These are phyloP conservation scores for Argyresthia goedartella DNA, from an alignment of 2,888 invertebrate genomes.

Conservation along the genomic window DNA sequence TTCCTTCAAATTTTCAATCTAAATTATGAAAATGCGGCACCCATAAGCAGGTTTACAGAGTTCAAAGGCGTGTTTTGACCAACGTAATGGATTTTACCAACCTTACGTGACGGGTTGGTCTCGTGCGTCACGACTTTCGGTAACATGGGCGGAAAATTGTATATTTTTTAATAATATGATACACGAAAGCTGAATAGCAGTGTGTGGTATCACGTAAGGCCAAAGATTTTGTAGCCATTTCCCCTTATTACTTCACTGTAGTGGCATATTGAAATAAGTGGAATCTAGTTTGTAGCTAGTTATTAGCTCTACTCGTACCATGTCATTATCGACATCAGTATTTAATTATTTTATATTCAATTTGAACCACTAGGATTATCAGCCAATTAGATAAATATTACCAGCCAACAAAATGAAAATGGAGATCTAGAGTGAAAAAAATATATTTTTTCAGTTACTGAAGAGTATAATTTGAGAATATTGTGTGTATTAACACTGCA, in stretches of 20 bases:
- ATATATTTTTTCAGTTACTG: too few species aligned
- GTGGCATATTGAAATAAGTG: too few species aligned
- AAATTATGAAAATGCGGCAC: not conserved
- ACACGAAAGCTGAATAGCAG: not conserved
- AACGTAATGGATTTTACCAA: conserved; percentile 30
- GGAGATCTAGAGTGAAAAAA: not conserved
- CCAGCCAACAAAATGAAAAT: not conserved
- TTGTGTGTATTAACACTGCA: too few species aligned
- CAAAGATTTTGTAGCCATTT: not conserved
- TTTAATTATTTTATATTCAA: too few species aligned
- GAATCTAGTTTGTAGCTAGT: too few species aligned
- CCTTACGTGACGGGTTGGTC: conserved; percentile 34
- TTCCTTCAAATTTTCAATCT: too few species aligned
- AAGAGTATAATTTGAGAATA: too few species aligned
- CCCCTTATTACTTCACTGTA: not conserved
- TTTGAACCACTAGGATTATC: too few species aligned
- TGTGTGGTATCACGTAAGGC: not conserved
- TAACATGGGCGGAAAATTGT: conserved; percentile 23
- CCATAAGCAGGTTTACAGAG: not conserved
- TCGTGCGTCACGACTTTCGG: conserved; percentile 44
- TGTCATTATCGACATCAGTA: too few species aligned
- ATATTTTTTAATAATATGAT: conserved; percentile 1
- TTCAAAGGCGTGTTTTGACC: not conserved
- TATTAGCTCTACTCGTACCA: too few species aligned
- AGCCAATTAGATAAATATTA: not conserved